Conservation (phyloP, 2,888 invertebrate genomes). For the Prosopocoilus inquinatus region DNA sequence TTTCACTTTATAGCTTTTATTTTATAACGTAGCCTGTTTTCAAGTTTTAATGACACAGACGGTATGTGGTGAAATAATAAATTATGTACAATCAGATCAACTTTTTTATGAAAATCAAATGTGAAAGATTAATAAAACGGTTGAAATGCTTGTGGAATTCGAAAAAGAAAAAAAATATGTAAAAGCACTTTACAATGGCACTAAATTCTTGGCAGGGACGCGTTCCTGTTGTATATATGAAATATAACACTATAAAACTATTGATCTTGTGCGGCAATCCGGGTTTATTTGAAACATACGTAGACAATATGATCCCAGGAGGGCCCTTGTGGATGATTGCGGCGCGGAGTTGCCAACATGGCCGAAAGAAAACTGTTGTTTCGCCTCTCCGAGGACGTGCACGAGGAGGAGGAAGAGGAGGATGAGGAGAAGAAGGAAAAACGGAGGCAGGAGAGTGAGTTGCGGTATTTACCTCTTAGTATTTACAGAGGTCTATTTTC, state of each 20-base stretch:
- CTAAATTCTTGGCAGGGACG: background rate
- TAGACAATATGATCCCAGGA: conserved; percentile 43
- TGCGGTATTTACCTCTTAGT: conserved; percentile 31
- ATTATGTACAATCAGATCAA: too few relatives aligned
- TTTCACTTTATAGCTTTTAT: too few relatives aligned
- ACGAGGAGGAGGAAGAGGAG: background rate
- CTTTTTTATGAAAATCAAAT: too few relatives aligned
- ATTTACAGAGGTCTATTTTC: conserved; percentile 23
- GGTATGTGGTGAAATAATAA: too few relatives aligned
- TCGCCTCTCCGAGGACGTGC: conserved; percentile 16
- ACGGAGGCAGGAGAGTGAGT: conserved; percentile 20
- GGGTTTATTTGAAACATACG: conserved; percentile 35
- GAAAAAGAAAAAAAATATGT: too few relatives aligned
- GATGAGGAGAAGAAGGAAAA: background rate
- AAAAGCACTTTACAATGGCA: too few relatives aligned
- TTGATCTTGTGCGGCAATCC: conserved; percentile 27
- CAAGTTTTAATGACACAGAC: too few relatives aligned
- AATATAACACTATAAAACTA: conserved; percentile 26
- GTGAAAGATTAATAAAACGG: too few relatives aligned
- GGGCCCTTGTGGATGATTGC: conserved; percentile 45
- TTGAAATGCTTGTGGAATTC: too few relatives aligned
- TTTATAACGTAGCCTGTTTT: too few relatives aligned
- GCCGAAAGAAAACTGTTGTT: conserved; percentile 39
- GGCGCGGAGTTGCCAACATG: conserved; percentile 31
- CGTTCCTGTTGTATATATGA: conserved; percentile 8